These are phyloP conservation scores for Trypoxylus dichotomus DNA, from an alignment of 1,140 invertebrate species.

Conservation along the genomic window DNA sequence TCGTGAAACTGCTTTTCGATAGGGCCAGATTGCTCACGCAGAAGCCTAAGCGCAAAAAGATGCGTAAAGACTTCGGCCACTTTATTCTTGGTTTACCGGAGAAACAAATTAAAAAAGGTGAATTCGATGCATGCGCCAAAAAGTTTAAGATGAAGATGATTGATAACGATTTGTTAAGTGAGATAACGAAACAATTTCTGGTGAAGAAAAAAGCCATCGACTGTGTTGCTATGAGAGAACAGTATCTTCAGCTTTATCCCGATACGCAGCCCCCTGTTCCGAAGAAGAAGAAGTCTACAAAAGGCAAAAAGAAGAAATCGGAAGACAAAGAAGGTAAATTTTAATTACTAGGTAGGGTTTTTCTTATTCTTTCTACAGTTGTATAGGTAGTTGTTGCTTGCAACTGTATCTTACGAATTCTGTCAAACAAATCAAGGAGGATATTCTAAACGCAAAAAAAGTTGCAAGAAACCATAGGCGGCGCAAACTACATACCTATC, in stretches of 20 bases:
- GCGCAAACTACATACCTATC: too few relatives aligned
- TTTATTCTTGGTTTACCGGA: constrained; percentile 45
- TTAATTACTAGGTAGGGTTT: too few relatives aligned
- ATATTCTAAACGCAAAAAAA: too few relatives aligned
- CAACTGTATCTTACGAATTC: too few relatives aligned
- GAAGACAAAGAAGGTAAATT: not conserved
- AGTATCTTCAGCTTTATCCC: constrained; percentile 53
- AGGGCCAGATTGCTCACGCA: constrained; percentile 54
- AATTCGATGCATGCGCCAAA: constrained; percentile 48
- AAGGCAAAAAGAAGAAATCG: constrained; percentile 37
- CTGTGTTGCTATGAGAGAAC: constrained; percentile 47
- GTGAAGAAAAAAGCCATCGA: constrained; percentile 48
- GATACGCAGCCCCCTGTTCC: constrained; percentile 44
- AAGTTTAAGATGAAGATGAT: constrained; percentile 52
- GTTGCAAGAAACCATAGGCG: too few relatives aligned
- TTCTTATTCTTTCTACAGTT: too few relatives aligned
- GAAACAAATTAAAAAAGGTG: constrained; percentile 42
- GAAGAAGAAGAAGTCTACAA: constrained; percentile 41
- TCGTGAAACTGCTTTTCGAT: constrained; percentile 52
- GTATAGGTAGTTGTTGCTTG: too few relatives aligned
- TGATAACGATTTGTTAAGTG: constrained; percentile 49
- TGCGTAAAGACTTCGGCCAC: constrained; percentile 45
- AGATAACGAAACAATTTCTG: constrained; percentile 49
- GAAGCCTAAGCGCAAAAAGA: constrained; percentile 53
- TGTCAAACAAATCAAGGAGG: too few relatives aligned